Evolutionary conservation across 2,113 vertebrate species (phyloP), one percentile per base, ranked within the genome.

Genomic region (Xiphophorus couchianus): DNA sequence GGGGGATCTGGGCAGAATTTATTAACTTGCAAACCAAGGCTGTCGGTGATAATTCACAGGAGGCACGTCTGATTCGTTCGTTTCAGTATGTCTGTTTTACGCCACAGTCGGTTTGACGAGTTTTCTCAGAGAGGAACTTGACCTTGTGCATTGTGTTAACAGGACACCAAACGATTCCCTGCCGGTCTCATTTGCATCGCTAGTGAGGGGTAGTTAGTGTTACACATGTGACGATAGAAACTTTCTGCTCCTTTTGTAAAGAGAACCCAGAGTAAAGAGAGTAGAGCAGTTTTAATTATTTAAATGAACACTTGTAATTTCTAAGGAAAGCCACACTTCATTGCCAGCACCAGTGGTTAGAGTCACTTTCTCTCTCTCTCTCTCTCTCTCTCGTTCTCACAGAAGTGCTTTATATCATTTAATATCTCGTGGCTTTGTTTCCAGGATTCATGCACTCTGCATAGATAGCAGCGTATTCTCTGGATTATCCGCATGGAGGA

Each of bases 381-480:
- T n/a, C n/a, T n/a, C n/a, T 33, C 33, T 35, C 39, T 42, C 63
- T 37, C 35, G 10, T 15, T 42, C 63, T 63, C 13, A 37, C 66
- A 28, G 81, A 83, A 82, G 44, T 77, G 76, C 77, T 80, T 78
- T 35, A 33, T 77, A 79, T 71, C 61, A 9, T 69, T 74, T 86
- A 17, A 74, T 76, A 81, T 91, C 84, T 71, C 1, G 5, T 70
- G 62, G 77, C 81, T 90, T 89, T 88, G 85, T 88, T 86, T 90
- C 72, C 67, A 44, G 73, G 81, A 80, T 75, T 81, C 74, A 76
- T 51, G 76, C 77, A 62, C 69, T 62, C 54, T 62, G 71, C 73
- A 63, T 72, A 70, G 75, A 86, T 87, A 86, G 84, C 83, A 83
- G 71, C 78, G 87, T 89, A 88, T 88, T 92, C 79, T 89, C 74